Conservation (phyloP, 2,888 invertebrate genomes). For the Gisinianus flammeolus region DNA sequence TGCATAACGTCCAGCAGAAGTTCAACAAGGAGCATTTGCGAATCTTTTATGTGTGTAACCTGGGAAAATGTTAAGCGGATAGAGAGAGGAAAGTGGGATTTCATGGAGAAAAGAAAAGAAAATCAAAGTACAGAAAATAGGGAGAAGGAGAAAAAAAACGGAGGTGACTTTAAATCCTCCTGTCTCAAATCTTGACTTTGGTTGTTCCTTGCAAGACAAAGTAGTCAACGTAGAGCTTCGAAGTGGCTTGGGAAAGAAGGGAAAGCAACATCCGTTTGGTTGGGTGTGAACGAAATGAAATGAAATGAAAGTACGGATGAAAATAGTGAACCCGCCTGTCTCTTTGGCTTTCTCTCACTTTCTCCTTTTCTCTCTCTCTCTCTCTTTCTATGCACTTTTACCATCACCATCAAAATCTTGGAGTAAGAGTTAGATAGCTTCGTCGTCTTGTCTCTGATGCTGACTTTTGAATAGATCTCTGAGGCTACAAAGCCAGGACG, state of each 20-base stretch:
- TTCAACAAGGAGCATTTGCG: too few species aligned
- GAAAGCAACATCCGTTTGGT: neutral
- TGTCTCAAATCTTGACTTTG: neutral
- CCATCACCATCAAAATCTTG: neutral
- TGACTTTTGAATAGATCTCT: slow-evolving; percentile 6
- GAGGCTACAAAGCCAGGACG: neutral
- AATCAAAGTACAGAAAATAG: too few species aligned
- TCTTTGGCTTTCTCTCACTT: neutral
- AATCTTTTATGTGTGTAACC: too few species aligned
- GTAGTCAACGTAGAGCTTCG: neutral
- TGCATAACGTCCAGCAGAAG: too few species aligned
- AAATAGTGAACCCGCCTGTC: neutral
- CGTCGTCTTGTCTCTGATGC: neutral
- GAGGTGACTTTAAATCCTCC: neutral
- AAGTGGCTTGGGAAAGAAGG: too few species aligned
- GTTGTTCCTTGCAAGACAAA: neutral
- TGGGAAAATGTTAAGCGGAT: too few species aligned
- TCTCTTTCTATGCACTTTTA: neutral
- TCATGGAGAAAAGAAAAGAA: too few species aligned
- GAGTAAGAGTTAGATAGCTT: neutral
- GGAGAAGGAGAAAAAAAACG: too few species aligned
- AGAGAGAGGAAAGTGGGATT: too few species aligned
- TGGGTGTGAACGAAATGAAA: neutral
- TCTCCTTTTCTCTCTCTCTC: slow-evolving; percentile 3
- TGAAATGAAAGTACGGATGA: neutral